phyloP scores from a whole-genome alignment of 1,140 invertebrate species.

The Drosophila melanogaster region Release_6_plus_ISO1_MT NT_033777.3:29204001-29204500 shows the following conservation, averaged over 20 bases:
- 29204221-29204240: too few species aligned
- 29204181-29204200: too few species aligned
- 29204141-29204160: neutral
- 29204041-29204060: neutral
- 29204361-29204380: slow-evolving; percentile 38
- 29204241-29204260: too few species aligned
- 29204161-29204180: neutral
- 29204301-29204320: neutral
- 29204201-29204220: too few species aligned
- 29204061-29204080: slow-evolving; percentile 4
- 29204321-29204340: slow-evolving; percentile 2
- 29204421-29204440: slow-evolving; percentile 49
- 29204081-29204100: neutral
- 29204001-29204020: too few species aligned
- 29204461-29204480: slow-evolving; percentile 32
- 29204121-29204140: neutral
- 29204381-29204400: slow-evolving; percentile 57
- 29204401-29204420: slow-evolving; percentile 45
- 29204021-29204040: slow-evolving; percentile 2
- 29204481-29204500: slow-evolving; percentile 40
- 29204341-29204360: slow-evolving; percentile 45
- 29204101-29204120: slow-evolving; percentile 14
- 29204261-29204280: too few species aligned
- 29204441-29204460: slow-evolving; percentile 40
- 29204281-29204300: neutral